Percentiles rank a stretch among this genome's conserved stretches.
phyloP scores from a whole-genome alignment of 2,797 vertebrate genomes.

The Petrocephalus schoutedeni region DNA sequence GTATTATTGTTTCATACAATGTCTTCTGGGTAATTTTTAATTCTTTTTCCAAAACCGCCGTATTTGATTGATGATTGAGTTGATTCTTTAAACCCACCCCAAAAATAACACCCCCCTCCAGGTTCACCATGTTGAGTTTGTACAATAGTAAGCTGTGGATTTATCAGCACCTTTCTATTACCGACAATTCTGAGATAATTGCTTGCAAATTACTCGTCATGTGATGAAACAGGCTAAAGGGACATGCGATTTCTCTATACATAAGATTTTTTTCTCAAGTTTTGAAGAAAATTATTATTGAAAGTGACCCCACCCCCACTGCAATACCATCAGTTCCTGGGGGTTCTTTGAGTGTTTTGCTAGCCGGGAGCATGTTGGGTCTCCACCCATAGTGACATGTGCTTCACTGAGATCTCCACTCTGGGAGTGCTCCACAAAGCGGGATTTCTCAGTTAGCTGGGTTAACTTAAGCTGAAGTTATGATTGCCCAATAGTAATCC shows the following conservation, averaged over 20 bases:
- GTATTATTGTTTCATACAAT: background rate
- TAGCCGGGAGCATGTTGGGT: background rate
- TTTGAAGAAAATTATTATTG: background rate
- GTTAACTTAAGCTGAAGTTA: background rate
- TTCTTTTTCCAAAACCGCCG: background rate
- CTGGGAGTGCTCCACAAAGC: background rate
- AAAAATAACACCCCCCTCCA: background rate
- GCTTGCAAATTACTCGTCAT: background rate
- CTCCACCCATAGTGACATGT: background rate
- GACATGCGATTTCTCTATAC: background rate
- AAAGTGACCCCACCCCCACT: background rate
- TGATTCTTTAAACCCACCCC: background rate
- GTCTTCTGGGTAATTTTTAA: background rate
- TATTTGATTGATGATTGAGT: background rate
- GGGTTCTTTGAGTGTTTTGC: background rate
- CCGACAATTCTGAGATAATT: background rate
- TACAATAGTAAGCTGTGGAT: background rate
- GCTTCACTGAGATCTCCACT: background rate
- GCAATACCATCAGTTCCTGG: background rate
- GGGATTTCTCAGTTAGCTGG: background rate
- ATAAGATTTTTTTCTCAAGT: background rate
- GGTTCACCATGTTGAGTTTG: background rate
- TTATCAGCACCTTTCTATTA: constrained; percentile 7
- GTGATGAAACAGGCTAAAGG: constrained; percentile 6
- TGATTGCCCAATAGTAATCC: background rate